Conservation (phyloP, 2,797 vertebrate genomes). For the Rallus crepitans region DNA sequence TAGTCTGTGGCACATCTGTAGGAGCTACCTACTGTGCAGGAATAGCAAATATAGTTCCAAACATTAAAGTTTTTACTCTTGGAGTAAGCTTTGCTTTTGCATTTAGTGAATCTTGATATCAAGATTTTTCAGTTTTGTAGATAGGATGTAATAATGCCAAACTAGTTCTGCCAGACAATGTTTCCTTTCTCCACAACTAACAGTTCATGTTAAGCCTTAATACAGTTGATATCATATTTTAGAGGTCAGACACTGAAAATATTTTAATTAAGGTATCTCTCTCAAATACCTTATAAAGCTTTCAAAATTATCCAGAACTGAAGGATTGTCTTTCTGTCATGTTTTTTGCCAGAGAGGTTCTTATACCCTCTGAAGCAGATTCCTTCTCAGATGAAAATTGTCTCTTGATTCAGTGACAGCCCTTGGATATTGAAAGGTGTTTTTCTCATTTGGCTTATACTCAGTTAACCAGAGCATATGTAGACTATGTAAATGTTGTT, state of each 20-base stretch:
- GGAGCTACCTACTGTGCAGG: background rate
- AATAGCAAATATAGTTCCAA: background rate
- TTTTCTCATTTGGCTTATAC: constrained; percentile 12
- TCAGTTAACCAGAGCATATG: background rate
- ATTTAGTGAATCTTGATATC: background rate
- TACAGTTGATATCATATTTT: background rate
- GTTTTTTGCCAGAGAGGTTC: background rate
- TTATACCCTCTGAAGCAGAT: background rate
- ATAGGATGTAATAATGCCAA: background rate
- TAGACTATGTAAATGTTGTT: constrained; percentile 17
- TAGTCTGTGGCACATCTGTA: background rate
- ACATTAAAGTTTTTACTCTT: background rate
- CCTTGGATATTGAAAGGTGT: background rate
- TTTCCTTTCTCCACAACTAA: background rate
- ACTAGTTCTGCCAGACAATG: background rate
- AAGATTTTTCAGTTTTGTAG: background rate
- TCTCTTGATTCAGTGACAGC: background rate
- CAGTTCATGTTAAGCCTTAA: background rate
- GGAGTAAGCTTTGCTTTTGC: background rate
- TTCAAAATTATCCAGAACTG: background rate
- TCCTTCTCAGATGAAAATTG: background rate
- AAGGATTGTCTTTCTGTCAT: background rate
- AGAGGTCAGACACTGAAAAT: background rate
- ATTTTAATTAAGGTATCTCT: background rate
- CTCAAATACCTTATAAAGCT: background rate